These are phyloP conservation scores for Calcarius lapponicus DNA, from an alignment of 2,797 vertebrate genomes.

Conservation along the genomic window DNA sequence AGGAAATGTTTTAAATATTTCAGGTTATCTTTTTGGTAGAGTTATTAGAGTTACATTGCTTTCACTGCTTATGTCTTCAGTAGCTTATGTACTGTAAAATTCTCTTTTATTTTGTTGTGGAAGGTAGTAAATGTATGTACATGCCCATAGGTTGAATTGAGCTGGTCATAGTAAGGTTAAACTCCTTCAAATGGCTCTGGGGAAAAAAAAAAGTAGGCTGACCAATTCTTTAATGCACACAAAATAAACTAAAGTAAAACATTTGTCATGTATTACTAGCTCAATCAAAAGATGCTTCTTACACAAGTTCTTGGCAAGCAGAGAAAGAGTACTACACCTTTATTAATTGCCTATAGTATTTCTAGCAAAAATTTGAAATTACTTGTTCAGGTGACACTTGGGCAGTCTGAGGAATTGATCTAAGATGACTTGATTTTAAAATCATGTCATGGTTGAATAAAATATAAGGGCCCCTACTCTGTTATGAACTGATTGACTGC, in stretches of 20 bases:
- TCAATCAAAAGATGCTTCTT: background rate
- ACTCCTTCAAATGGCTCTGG: background rate
- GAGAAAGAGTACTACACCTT: background rate
- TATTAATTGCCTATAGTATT: background rate
- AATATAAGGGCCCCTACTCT: background rate
- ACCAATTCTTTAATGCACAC: background rate
- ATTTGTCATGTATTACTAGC: background rate
- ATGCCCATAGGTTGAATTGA: background rate
- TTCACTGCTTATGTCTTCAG: constrained; percentile 23
- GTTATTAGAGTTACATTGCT: background rate
- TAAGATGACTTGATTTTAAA: background rate
- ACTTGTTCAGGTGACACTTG: background rate
- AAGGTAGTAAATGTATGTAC: background rate
- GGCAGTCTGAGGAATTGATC: background rate
- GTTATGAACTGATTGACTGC: background rate
- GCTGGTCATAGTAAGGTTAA: background rate
- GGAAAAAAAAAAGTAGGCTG: background rate
- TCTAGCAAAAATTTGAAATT: background rate
- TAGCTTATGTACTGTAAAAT: constrained; percentile 52
- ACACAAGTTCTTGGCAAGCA: background rate
- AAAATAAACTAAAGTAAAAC: background rate
- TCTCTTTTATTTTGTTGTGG: background rate
- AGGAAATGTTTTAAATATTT: constrained; percentile 20
- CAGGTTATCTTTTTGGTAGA: constrained; percentile 9
- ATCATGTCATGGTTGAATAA: background rate